Percentiles rank a stretch among this genome's conserved stretches.
phyloP scores from a whole-genome alignment of 2,797 vertebrate species.

The Sitta carolinensis region DNA sequence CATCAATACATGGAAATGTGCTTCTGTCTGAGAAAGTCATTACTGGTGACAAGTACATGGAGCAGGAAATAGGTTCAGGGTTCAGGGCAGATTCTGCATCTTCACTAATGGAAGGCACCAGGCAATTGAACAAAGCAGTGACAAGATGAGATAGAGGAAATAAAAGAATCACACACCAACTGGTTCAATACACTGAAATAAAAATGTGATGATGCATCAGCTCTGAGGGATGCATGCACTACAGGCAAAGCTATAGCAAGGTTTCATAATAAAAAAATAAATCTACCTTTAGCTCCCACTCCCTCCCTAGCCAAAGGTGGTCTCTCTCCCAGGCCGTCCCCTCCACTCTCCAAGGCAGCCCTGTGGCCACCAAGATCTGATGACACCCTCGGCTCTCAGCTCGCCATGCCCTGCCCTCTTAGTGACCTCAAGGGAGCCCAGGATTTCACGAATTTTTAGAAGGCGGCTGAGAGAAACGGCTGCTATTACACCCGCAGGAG shows the following conservation, averaged over 20 bases:
- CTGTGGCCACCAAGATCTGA: not conserved
- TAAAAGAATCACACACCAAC: not conserved
- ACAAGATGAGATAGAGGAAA: not conserved
- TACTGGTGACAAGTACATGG: not conserved
- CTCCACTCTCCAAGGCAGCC: too few relatives aligned
- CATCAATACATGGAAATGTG: not conserved
- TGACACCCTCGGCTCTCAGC: not conserved
- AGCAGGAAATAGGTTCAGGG: not conserved
- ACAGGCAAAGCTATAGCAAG: not conserved
- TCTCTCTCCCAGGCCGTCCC: not conserved
- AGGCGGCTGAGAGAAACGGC: fast-evolving
- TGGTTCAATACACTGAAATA: not conserved
- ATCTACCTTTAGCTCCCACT: not conserved
- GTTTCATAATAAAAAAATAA: too few relatives aligned
- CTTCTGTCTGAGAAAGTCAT: not conserved
- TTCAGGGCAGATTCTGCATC: not conserved
- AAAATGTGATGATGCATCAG: not conserved
- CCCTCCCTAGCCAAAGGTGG: not conserved
- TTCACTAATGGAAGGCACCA: not conserved
- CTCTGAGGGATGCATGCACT: not conserved
- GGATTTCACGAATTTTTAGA: not conserved
- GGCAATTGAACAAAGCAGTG: not conserved
- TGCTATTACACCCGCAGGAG: too few relatives aligned
- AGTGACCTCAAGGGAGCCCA: fast-evolving
- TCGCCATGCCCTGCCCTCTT: fast-evolving